Conservation (phyloP, 2,888 invertebrate species). For the Nudaria mundana region DNA sequence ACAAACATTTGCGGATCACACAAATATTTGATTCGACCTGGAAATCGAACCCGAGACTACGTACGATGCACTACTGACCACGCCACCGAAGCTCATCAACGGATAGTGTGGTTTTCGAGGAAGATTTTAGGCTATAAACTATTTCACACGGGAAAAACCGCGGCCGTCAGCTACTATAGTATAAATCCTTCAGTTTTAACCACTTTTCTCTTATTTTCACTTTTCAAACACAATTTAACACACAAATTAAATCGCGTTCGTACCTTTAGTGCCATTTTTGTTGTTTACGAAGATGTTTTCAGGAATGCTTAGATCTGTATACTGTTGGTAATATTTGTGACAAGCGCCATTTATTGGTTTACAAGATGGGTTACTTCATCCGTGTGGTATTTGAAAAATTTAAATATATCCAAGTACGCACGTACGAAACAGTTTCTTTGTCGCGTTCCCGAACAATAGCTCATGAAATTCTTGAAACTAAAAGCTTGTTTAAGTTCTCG, state of each 20-base stretch:
- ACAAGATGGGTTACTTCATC: constrained; percentile 52
- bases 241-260: constrained; percentile 45
- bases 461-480: constrained; percentile 21
- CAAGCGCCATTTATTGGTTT: constrained; percentile 67
- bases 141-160: too few species aligned
- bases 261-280: constrained; percentile 76
- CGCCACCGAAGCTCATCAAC: too few species aligned
- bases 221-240: constrained; percentile 33
- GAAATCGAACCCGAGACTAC: too few species aligned
- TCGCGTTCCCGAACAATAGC: constrained; percentile 50
- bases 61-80: too few species aligned
- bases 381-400: constrained; percentile 70
- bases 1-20: too few species aligned
- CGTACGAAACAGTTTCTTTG: constrained; percentile 45
- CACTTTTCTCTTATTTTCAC: constrained; percentile 23
- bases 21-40: too few species aligned
- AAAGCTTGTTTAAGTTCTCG: not conserved
- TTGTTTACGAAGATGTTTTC: constrained; percentile 56
- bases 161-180: too few species aligned
- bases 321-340: constrained; percentile 64
- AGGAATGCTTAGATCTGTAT: constrained; percentile 61
- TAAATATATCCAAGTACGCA: constrained; percentile 76
- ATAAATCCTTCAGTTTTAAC: too few species aligned
- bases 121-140: too few species aligned
- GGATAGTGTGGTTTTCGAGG: too few species aligned